These are phyloP conservation scores for Electrona antarctica DNA, from an alignment of 2,113 vertebrate species.

Conservation along the genomic window DNA sequence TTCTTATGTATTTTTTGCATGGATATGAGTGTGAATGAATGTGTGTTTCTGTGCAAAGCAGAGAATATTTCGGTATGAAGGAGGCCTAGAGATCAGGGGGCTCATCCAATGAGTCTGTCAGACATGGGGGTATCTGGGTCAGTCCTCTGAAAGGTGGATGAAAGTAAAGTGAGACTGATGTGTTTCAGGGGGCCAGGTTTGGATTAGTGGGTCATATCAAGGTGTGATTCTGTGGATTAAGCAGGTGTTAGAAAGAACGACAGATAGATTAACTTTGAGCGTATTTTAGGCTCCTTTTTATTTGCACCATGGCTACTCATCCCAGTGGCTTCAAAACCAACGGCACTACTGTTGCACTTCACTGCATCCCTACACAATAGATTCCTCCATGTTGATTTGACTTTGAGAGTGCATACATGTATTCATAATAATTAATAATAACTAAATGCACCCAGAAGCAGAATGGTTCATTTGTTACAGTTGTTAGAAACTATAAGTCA, in stretches of 20 bases:
- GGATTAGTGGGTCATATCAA: constrained; percentile 75
- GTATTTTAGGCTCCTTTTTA: constrained; percentile 25
- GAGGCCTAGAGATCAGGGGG: constrained; percentile 26
- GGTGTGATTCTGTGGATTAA: constrained; percentile 68
- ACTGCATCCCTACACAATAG: not conserved
- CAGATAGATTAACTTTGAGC: constrained; percentile 13
- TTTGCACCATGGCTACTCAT: constrained; percentile 35
- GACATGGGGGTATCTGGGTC: constrained; percentile 74
- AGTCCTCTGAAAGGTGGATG: constrained; percentile 64
- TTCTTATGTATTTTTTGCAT: no score
- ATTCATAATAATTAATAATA: no score
- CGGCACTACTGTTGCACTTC: no score
- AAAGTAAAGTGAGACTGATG: constrained; percentile 61
- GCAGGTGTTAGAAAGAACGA: constrained; percentile 60
- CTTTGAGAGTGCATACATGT: no score
- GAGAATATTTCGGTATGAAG: no score
- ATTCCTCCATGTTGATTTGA: not conserved
- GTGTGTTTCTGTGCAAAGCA: no score
- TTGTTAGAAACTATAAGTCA: no score
- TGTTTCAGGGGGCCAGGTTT: constrained; percentile 42
- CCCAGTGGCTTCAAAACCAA: constrained; percentile 1
- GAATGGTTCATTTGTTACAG: no score
- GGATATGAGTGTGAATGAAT: no score
- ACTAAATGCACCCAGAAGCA: no score
- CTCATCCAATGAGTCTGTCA: constrained; percentile 61